Evolutionary conservation across 2,113 vertebrate genomes (phyloP).

Genomic region (Amphiprion percula): DNA sequence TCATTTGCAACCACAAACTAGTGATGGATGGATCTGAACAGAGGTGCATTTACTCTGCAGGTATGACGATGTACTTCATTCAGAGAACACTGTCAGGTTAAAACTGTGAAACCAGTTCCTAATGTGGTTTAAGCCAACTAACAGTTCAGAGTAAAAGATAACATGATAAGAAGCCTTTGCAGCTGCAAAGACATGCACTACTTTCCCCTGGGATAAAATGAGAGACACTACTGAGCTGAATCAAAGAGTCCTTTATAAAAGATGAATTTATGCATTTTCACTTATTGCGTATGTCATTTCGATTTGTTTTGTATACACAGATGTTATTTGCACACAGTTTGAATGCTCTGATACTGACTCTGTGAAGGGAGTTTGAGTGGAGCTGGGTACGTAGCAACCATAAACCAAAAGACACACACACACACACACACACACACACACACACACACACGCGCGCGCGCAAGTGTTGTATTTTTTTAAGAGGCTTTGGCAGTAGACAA

Average conservation of each 20-base stretch:
- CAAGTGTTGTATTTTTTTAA: not conserved
- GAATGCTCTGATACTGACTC: constrained; percentile 5
- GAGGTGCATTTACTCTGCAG: no score
- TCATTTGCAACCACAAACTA: no score
- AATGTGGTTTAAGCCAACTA: no score
- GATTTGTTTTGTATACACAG: constrained; percentile 5
- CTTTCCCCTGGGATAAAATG: not conserved
- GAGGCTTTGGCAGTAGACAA: not conserved
- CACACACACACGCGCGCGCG: no score
- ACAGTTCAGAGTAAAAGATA: not conserved
- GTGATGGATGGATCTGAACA: no score
- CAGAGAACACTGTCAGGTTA: no score
- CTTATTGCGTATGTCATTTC: not conserved
- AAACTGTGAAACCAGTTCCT: no score
- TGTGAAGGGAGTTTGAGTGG: constrained; percentile 34
- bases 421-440: no score
- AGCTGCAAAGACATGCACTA: constrained; percentile 1
- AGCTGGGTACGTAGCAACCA: constrained; percentile 32
- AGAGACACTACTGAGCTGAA: not conserved
- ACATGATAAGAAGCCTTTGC: not conserved
- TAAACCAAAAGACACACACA: constrained; percentile 6
- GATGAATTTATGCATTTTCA: not conserved
- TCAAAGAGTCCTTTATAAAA: not conserved
- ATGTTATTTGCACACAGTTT: constrained; percentile 37
- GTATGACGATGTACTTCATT: no score